These are phyloP conservation scores for Thunnus albacares DNA, from an alignment of 2,797 vertebrate species.

Conservation along the genomic window DNA sequence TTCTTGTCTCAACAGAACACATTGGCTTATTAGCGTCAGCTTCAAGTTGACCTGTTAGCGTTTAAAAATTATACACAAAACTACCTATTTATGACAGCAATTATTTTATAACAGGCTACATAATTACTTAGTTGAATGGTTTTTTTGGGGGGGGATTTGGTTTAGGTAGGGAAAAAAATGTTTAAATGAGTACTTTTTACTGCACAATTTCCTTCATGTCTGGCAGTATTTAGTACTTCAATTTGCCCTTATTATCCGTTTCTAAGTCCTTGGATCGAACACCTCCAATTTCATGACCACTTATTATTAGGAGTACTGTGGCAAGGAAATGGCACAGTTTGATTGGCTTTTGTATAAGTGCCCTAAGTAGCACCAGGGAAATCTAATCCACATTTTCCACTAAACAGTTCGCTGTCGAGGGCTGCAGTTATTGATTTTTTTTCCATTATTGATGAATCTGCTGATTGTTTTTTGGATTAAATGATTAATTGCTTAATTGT, in stretches of 20 bases:
- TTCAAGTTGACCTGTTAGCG: constrained; percentile 50
- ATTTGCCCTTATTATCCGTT: not conserved
- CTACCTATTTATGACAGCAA: constrained; percentile 1
- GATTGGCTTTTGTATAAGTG: not conserved
- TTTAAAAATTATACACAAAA: constrained; percentile 40
- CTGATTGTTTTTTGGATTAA: no score
- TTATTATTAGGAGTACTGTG: not conserved
- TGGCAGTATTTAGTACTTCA: not conserved
- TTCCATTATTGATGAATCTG: not conserved
- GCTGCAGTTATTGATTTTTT: not conserved
- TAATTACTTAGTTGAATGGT: not conserved
- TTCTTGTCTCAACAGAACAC: constrained; percentile 64
- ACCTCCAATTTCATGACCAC: not conserved
- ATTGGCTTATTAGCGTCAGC: constrained; percentile 47
- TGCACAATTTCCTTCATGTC: not conserved
- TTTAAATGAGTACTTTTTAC: constrained; percentile 8
- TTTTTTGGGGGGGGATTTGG: not conserved
- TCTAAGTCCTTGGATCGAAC: not conserved
- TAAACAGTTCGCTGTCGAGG: not conserved
- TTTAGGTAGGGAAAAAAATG: not conserved
- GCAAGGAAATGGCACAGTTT: not conserved
- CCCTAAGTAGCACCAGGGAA: not conserved
- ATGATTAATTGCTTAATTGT: no score
- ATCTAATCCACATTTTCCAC: constrained; percentile 4
- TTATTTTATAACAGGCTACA: not conserved